These are phyloP conservation scores for Ganaspis brasiliensis DNA, from an alignment of 2,888 invertebrate genomes.

Conservation along the genomic window DNA sequence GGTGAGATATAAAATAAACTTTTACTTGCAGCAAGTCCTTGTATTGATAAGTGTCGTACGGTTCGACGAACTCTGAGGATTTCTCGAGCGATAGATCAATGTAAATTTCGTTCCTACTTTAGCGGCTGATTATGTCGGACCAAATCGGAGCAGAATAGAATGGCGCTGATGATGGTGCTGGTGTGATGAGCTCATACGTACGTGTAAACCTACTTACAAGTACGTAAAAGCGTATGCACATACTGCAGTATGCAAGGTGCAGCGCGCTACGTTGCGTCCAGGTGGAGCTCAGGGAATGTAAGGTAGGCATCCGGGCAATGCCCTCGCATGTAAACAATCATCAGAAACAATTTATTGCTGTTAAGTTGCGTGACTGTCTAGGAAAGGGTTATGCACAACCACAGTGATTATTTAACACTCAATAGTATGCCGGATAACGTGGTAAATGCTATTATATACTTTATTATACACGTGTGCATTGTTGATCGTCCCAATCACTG, in stretches of 20 bases:
- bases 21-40: too few species aligned
- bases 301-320: conserved; percentile 78
- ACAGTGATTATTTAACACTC: background rate
- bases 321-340: conserved; percentile 80
- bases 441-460: too few species aligned
- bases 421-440: too few species aligned
- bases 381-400: background rate
- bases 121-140: conserved; percentile 55
- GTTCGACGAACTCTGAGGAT: conserved; percentile 67
- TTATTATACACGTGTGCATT: too few species aligned
- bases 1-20: too few species aligned
- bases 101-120: conserved; percentile 65
- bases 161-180: conserved; percentile 58
- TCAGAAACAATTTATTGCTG: conserved; percentile 7
- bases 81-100: conserved; percentile 64
- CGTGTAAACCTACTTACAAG: conserved; percentile 31
- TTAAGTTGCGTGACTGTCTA: background rate
- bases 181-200: conserved; percentile 54
- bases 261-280: conserved; percentile 49
- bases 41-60: conserved; percentile 19
- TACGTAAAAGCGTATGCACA: conserved; percentile 33
- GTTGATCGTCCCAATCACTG: too few species aligned
- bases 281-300: conserved; percentile 70
- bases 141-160: conserved; percentile 62
- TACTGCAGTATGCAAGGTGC: conserved; percentile 61